These are phyloP conservation scores for Sitta europaea DNA, from an alignment of 2,113 vertebrate genomes.

Conservation along the genomic window DNA sequence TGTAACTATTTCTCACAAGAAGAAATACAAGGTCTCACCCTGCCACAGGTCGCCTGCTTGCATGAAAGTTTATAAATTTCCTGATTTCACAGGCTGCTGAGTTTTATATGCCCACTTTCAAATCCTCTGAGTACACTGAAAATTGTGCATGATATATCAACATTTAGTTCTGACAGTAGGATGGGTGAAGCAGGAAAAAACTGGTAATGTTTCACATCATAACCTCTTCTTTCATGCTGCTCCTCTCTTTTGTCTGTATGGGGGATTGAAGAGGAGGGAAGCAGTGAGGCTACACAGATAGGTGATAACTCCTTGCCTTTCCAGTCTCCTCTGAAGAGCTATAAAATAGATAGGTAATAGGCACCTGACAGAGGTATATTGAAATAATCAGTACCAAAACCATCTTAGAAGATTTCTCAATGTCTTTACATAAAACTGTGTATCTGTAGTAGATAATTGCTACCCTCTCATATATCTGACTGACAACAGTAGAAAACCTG, in stretches of 20 bases:
- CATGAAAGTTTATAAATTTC: neutral
- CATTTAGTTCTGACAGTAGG: neutral
- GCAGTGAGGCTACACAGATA: neutral
- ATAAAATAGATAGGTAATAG: neutral
- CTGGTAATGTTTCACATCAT: neutral
- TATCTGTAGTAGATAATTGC: neutral
- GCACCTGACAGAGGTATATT: neutral
- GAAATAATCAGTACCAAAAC: neutral
- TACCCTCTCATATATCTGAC: neutral
- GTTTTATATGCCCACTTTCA: neutral
- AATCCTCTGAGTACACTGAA: neutral
- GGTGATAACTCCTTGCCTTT: neutral
- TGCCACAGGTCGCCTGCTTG: neutral
- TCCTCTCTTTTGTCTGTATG: neutral
- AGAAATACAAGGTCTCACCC: neutral
- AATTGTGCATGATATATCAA: neutral
- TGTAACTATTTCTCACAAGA: neutral
- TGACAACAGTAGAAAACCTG: neutral
- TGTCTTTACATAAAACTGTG: accelerated
- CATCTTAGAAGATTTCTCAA: neutral
- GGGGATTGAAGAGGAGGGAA: neutral
- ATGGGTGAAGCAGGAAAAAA: neutral
- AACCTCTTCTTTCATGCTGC: neutral
- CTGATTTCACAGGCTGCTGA: neutral
- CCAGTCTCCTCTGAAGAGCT: neutral